Evolutionary conservation across 2,113 vertebrate species (phyloP).

Genomic region (Nothocercus nigrocapillus): DNA sequence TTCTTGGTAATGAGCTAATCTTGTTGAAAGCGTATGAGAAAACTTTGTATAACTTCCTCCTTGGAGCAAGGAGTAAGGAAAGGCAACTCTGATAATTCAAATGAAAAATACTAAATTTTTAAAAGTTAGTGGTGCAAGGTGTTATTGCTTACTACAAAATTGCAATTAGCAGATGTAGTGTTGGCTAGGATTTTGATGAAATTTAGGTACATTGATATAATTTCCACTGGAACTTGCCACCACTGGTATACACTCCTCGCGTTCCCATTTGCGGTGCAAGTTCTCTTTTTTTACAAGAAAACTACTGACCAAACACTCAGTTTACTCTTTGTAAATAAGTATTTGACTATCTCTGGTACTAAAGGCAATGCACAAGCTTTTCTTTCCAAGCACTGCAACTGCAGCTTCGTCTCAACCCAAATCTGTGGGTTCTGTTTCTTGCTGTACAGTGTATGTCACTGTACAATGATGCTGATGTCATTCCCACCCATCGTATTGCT

Average conservation of each 20-base stretch:
- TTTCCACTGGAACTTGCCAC: neutral
- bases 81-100: neutral
- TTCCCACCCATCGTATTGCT: neutral
- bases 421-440: neutral
- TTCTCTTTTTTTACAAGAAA: neutral
- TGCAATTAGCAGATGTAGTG: neutral
- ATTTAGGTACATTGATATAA: neutral
- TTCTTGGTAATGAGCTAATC: neutral
- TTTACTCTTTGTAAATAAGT: neutral
- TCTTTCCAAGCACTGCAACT: neutral
- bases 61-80: neutral
- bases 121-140: neutral
- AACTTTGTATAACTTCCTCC: neutral
- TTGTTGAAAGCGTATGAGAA: neutral
- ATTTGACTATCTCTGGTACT: neutral
- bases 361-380: neutral
- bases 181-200: neutral
- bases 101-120: neutral
- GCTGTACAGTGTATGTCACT: neutral
- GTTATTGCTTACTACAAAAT: neutral
- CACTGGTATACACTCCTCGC: neutral
- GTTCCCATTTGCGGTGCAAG: neutral
- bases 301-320: neutral
- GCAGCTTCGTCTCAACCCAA: neutral
- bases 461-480: neutral